Conservation (phyloP, 2,113 vertebrate genomes). For the Urocolius indicus region DNA sequence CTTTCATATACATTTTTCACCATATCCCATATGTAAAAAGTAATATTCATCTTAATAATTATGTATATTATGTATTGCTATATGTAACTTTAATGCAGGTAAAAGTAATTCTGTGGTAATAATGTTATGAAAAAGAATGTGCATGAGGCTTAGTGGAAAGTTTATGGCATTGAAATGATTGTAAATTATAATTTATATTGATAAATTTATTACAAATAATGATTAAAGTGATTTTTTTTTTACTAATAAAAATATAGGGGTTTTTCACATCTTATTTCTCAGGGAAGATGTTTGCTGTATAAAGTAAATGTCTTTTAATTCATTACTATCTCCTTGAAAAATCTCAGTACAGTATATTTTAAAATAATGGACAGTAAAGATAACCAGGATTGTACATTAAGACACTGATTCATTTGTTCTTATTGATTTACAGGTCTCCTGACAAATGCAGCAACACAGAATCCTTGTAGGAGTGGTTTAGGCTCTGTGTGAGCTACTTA, state of each 20-base stretch:
- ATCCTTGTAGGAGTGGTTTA: slow-evolving; percentile 78
- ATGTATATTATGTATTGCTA: background rate
- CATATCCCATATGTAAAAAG: background rate
- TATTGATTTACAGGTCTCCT: slow-evolving; percentile 89
- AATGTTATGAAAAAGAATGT: background rate
- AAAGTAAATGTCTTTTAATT: slow-evolving; percentile 8
- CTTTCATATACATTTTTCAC: background rate
- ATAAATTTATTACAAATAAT: background rate
- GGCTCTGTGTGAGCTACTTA: slow-evolving; percentile 77
- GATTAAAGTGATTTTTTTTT: background rate
- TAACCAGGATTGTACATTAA: slow-evolving; percentile 39
- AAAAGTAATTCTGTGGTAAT: background rate
- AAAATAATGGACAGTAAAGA: slow-evolving; percentile 39
- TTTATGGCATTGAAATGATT: background rate
- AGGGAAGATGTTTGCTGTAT: background rate
- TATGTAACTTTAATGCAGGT: background rate
- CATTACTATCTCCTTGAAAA: slow-evolving; percentile 36
- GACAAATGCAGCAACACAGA: slow-evolving; percentile 84
- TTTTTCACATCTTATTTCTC: background rate
- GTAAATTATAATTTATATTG: background rate
- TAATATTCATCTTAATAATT: background rate
- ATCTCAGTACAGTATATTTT: slow-evolving; percentile 5
- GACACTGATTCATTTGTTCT: slow-evolving; percentile 72
- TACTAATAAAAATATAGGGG: background rate
- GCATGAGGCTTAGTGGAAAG: background rate